Percentiles rank a stretch among this genome's conserved stretches.
phyloP scores from a whole-genome alignment of 2,888 invertebrate genomes.

The Lasioglossum calceatum region DNA sequence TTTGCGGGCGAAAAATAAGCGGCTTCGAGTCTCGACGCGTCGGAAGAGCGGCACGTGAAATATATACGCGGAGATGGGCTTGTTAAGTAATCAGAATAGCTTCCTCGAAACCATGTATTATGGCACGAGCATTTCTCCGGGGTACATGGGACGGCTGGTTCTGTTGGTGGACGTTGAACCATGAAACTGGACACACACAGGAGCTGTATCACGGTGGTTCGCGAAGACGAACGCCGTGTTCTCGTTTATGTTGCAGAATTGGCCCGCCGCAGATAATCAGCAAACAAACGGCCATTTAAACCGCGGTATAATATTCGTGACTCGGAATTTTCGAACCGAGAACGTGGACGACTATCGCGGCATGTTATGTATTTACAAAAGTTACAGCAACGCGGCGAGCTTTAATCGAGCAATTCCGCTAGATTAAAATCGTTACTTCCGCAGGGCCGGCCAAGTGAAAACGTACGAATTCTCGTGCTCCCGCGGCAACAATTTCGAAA shows the following conservation, averaged over 20 bases:
- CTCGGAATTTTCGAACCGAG: slow-evolving; percentile 19
- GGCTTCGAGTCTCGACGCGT: neutral
- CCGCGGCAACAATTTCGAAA: slow-evolving; percentile 14
- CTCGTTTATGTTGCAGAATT: slow-evolving; percentile 33
- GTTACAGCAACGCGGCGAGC: slow-evolving; percentile 11
- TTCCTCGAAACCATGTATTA: slow-evolving; percentile 29
- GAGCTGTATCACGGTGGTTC: neutral
- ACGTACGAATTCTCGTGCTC: slow-evolving; percentile 19
- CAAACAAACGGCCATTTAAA: slow-evolving; percentile 38
- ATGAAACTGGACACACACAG: slow-evolving; percentile 47
- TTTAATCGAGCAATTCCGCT: slow-evolving; percentile 30
- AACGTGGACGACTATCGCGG: neutral
- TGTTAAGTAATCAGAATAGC: slow-evolving; percentile 43
- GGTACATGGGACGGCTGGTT: slow-evolving; percentile 36
- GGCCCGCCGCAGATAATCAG: slow-evolving; percentile 30
- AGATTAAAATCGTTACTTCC: slow-evolving; percentile 41
- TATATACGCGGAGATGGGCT: slow-evolving; percentile 26
- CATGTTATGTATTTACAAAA: neutral
- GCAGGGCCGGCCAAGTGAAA: slow-evolving; percentile 15
- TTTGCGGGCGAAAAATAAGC: neutral
- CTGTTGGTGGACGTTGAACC: slow-evolving; percentile 52
- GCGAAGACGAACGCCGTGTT: slow-evolving; percentile 39
- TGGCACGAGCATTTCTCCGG: slow-evolving; percentile 38
- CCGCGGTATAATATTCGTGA: slow-evolving; percentile 20
- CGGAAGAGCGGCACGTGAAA: neutral